Evolutionary conservation across 2,797 vertebrate species (phyloP).

Genomic region (Tauraco hartlaubi): DNA sequence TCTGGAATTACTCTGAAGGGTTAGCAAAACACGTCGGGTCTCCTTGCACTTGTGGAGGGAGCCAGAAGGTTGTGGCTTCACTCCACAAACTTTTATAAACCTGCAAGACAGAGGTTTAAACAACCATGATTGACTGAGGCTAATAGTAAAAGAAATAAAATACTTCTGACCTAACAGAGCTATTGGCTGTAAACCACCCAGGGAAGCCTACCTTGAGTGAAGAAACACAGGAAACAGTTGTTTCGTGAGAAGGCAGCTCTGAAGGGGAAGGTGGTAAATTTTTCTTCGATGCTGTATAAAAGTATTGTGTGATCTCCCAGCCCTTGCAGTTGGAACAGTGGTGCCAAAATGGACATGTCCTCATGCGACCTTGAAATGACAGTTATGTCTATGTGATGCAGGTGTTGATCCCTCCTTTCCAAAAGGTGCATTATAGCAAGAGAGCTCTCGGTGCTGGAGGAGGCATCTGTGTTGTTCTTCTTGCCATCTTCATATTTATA

Average conservation of each 20-base stretch:
- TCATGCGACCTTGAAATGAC: neutral
- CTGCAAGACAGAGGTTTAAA: neutral
- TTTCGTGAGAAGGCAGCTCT: neutral
- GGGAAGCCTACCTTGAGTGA: neutral
- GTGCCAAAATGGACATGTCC: neutral
- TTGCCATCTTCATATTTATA: neutral
- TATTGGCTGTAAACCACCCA: neutral
- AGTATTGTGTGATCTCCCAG: neutral
- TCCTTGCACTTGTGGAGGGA: neutral
- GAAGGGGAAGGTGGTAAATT: neutral
- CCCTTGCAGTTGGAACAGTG: neutral
- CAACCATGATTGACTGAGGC: neutral
- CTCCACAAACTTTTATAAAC: constrained; percentile 19
- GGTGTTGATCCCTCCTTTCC: neutral
- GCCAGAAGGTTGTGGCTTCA: neutral
- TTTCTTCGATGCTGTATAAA: neutral
- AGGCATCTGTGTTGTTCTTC: neutral
- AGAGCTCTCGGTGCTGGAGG: neutral
- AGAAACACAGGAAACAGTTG: neutral
- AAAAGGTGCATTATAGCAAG: neutral
- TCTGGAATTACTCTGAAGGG: neutral
- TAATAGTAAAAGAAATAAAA: constrained; percentile 16
- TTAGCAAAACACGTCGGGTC: neutral
- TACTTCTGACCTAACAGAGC: neutral
- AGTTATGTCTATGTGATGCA: neutral